Evolutionary conservation across 2,888 invertebrate genomes (phyloP).

Genomic region (Parnassius orleans): DNA sequence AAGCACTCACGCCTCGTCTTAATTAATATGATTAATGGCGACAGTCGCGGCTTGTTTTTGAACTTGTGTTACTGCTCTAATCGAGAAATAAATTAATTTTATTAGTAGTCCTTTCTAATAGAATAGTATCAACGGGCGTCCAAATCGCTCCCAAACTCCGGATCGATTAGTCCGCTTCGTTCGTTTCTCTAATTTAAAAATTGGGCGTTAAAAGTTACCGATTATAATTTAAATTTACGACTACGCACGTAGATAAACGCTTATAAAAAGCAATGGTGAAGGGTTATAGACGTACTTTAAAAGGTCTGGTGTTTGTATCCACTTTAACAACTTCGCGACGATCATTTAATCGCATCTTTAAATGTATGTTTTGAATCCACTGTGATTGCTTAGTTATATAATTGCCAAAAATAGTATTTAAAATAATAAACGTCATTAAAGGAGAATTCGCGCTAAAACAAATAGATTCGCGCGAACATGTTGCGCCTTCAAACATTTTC

Average conservation of each 20-base stretch:
- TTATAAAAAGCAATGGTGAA: slow-evolving; percentile 60
- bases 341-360: slow-evolving; percentile 24
- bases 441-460: slow-evolving; percentile 67
- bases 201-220: slow-evolving; percentile 74
- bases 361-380: not conserved
- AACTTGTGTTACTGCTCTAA: slow-evolving; percentile 73
- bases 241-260: slow-evolving; percentile 45
- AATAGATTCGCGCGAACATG: slow-evolving; percentile 72
- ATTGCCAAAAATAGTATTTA: slow-evolving; percentile 13
- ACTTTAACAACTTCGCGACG: slow-evolving; percentile 39
- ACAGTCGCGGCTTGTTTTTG: slow-evolving; percentile 68
- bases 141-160: slow-evolving; percentile 51
- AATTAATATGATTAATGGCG: slow-evolving; percentile 79
- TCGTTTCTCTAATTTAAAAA: slow-evolving; percentile 72
- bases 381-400: slow-evolving; percentile 9
- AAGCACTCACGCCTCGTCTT: slow-evolving; percentile 68
- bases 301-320: slow-evolving; percentile 50
- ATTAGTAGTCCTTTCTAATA: slow-evolving; percentile 76
- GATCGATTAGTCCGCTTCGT: slow-evolving; percentile 52
- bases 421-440: slow-evolving; percentile 59
- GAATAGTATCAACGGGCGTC: slow-evolving; percentile 50
- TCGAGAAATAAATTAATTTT: slow-evolving; percentile 80
- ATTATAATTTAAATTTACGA: slow-evolving; percentile 74
- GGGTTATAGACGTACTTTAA: slow-evolving; percentile 57
- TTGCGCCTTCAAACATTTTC: slow-evolving; percentile 70